phyloP scores from a whole-genome alignment of 2,113 vertebrate species.

The Mobula hypostoma region DNA sequence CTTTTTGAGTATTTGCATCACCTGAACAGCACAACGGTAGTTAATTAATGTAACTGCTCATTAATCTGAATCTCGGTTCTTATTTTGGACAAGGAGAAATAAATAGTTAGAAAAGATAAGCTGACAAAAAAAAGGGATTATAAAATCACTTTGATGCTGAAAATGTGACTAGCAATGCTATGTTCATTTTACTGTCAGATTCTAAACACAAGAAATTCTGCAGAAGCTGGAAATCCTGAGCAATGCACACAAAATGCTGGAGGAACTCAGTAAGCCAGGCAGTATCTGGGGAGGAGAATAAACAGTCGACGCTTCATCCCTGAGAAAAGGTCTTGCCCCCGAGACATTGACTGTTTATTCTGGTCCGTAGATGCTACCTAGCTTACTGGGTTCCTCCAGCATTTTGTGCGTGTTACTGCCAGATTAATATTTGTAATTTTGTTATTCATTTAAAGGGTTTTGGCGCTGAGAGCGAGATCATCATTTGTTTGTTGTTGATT shows the following conservation, averaged over 20 bases:
- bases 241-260: too few species aligned
- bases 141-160: neutral
- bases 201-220: too few species aligned
- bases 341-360: too few species aligned
- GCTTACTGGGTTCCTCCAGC: too few species aligned
- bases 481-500: neutral
- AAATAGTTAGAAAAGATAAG: neutral
- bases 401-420: too few species aligned
- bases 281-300: too few species aligned
- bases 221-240: too few species aligned
- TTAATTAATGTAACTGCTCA: neutral
- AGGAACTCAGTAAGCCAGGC: too few species aligned
- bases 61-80: neutral
- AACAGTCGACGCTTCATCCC: too few species aligned
- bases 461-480: neutral
- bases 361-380: too few species aligned
- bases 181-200: too few species aligned
- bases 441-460: neutral
- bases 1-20: neutral
- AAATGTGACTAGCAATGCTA: neutral
- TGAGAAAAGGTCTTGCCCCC: too few species aligned
- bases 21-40: neutral
- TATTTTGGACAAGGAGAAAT: neutral
- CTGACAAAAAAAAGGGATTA: neutral
- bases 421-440: neutral